These are phyloP conservation scores for Pogonophryne albipinna DNA, from an alignment of 2,797 vertebrate species.

Conservation along the genomic window DNA sequence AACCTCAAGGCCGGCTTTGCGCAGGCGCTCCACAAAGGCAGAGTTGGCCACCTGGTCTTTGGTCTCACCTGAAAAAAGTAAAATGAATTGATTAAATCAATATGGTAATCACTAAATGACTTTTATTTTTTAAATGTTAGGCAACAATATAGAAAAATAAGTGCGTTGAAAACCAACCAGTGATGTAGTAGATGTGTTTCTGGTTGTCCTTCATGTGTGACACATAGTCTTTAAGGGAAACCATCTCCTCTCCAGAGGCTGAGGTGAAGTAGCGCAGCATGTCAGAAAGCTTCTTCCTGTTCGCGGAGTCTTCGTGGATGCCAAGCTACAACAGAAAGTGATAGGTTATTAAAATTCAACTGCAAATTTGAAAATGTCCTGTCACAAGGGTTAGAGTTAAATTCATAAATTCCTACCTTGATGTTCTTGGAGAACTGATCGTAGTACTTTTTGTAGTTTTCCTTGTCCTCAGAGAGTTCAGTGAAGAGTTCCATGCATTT, in stretches of 20 bases:
- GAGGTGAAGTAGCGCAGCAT: slow-evolving; percentile 91
- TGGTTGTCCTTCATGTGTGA: slow-evolving; percentile 95
- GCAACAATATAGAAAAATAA: not conserved
- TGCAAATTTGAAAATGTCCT: not conserved
- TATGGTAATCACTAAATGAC: not conserved
- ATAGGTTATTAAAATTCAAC: not conserved
- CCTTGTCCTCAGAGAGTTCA: slow-evolving; percentile 92
- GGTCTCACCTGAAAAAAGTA: slow-evolving; percentile 88
- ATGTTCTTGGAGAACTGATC: slow-evolving; percentile 96
- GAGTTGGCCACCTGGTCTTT: slow-evolving; percentile 99
- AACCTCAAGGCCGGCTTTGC: slow-evolving; percentile 95
- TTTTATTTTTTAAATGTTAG: not conserved
- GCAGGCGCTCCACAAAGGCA: slow-evolving; percentile 95
- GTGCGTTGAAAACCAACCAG: slow-evolving; percentile 57
- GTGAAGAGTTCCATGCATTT: slow-evolving; percentile 95
- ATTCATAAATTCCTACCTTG: slow-evolving; percentile 82
- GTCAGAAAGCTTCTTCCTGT: slow-evolving; percentile 93
- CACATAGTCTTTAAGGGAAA: slow-evolving; percentile 93
- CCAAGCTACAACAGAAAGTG: slow-evolving; percentile 82
- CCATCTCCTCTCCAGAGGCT: slow-evolving; percentile 91
- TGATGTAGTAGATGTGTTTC: slow-evolving; percentile 92
- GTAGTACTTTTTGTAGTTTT: slow-evolving; percentile 94
- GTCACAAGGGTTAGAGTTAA: not conserved
- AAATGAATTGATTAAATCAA: not conserved
- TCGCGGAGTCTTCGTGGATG: slow-evolving; percentile 94